Evolutionary conservation across 2,113 vertebrate species (phyloP).

Genomic region (Spilogale gracilis): DNA sequence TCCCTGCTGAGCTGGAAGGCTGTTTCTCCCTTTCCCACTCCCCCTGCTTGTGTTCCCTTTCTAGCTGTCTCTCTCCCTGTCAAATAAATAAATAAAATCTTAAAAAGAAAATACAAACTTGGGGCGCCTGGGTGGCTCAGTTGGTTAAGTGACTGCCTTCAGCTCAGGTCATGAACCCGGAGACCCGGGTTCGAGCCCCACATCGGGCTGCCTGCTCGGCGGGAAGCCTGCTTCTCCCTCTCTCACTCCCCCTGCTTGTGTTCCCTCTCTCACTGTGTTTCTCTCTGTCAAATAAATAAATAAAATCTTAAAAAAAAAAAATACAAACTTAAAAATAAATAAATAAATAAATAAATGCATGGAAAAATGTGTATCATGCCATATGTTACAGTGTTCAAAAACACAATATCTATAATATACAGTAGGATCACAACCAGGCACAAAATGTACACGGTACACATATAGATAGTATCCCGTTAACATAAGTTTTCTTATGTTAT

Average conservation of each 20-base stretch:
- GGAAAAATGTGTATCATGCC: background rate
- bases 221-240: too few relatives aligned
- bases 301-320: background rate
- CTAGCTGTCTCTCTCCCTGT: background rate
- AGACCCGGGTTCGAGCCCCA: too few relatives aligned
- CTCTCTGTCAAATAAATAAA: background rate
- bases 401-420: background rate
- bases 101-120: too few relatives aligned
- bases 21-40: too few relatives aligned
- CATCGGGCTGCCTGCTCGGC: too few relatives aligned
- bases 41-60: too few relatives aligned
- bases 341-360: background rate
- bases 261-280: background rate
- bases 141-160: too few relatives aligned
- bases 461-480: background rate
- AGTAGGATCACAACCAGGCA: background rate
- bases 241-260: too few relatives aligned
- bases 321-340: too few relatives aligned
- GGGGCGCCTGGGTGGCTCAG: too few relatives aligned
- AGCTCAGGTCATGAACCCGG: too few relatives aligned
- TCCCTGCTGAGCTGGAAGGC: too few relatives aligned
- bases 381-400: constrained; percentile 13
- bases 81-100: background rate
- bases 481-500: background rate
- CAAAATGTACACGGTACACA: background rate